Evolutionary conservation across 1,140 invertebrate species (phyloP).

Genomic region (Leptopilina clavipes): DNA sequence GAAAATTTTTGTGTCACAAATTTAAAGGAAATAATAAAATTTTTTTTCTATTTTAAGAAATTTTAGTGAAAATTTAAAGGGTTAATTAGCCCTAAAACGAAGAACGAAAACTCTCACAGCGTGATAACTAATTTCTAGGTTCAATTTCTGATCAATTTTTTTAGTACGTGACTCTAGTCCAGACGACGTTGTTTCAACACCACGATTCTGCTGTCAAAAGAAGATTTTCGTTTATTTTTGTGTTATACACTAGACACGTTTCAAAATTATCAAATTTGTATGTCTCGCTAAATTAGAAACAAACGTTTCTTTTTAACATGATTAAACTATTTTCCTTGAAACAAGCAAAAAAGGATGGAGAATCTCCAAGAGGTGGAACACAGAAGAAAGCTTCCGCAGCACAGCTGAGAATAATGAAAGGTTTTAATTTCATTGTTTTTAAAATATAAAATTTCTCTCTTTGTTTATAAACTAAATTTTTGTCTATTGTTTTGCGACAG

Average conservation of each 20-base stretch:
- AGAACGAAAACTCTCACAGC: background rate
- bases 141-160: background rate
- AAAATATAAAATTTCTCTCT: conserved; percentile 4
- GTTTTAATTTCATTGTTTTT: conserved; percentile 72
- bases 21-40: no score
- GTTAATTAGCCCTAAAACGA: background rate
- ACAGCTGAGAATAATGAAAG: conserved; percentile 97
- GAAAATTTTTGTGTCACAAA: no score
- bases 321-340: conserved; percentile 98
- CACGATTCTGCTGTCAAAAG: conserved; percentile 41
- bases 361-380: conserved; percentile 84
- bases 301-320: conserved; percentile 78
- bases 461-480: conserved; percentile 41
- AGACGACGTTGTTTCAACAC: background rate
- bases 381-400: conserved; percentile 96
- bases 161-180: background rate
- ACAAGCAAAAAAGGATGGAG: conserved; percentile 98
- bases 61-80: background rate
- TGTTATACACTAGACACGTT: conserved; percentile 44
- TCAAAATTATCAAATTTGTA: conserved; percentile 36
- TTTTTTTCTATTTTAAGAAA: no score
- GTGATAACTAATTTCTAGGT: background rate
- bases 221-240: conserved; percentile 45
- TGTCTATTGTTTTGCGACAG: conserved; percentile 35
- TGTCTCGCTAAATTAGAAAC: conserved; percentile 36